A percentile compares a stretch with the other conserved stretches of the same genome.
These are phyloP conservation scores for Calcarius lapponicus DNA, from an alignment of 2,797 vertebrate genomes.

Conservation along the genomic window DNA sequence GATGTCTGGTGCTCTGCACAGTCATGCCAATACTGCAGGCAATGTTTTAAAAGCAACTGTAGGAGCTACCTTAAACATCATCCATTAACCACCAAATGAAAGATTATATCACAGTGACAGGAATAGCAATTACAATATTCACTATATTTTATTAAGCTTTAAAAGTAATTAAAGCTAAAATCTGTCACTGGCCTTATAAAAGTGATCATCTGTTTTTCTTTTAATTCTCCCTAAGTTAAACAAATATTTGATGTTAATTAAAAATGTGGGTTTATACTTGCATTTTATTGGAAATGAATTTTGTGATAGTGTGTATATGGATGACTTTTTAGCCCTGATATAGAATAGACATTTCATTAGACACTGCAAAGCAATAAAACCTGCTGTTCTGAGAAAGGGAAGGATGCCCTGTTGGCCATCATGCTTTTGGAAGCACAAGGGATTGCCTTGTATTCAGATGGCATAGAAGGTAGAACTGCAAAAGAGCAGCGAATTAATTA, in stretches of 20 bases:
- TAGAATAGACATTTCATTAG: conserved; percentile 27
- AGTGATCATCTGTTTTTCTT: conserved; percentile 55
- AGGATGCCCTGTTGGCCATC: neutral
- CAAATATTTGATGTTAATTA: conserved; percentile 67
- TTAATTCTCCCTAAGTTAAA: conserved; percentile 68
- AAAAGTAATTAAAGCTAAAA: conserved; percentile 69
- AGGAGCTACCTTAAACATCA: conserved; percentile 25
- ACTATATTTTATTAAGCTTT: conserved; percentile 55
- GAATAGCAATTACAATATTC: conserved; percentile 30
- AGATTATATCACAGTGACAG: conserved; percentile 44
- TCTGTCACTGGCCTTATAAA: conserved; percentile 58
- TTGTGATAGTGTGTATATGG: neutral
- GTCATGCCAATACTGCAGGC: neutral
- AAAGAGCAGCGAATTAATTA: conserved; percentile 61
- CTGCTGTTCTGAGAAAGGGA: neutral
- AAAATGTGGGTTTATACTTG: conserved; percentile 43
- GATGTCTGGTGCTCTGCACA: neutral
- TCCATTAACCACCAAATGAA: conserved; percentile 50
- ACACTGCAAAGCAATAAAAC: conserved; percentile 19
- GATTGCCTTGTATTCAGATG: conserved; percentile 8
- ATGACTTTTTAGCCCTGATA: neutral
- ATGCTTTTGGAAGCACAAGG: neutral
- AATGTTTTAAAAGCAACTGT: conserved; percentile 4
- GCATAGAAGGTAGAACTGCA: neutral
- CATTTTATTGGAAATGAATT: conserved; percentile 48